Conservation (phyloP, 2,797 vertebrate genomes). For the Euphonia xanthogaster region DNA sequence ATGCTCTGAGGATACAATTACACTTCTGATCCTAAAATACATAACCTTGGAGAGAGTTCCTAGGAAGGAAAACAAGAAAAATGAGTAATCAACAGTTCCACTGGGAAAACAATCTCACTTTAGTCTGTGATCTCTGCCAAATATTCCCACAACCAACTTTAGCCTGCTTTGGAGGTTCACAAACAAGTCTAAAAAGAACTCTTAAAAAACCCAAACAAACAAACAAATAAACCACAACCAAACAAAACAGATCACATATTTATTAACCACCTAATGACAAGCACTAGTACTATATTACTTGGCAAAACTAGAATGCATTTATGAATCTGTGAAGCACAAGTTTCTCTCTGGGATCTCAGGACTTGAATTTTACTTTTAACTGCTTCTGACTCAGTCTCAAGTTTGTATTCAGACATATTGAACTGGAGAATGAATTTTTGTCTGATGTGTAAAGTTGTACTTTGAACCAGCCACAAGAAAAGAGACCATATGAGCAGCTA, state of each 20-base stretch:
- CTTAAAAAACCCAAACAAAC: neutral
- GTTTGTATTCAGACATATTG: neutral
- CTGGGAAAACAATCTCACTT: neutral
- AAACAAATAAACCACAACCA: neutral
- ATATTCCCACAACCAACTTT: neutral
- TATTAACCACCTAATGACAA: neutral
- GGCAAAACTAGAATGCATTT: neutral
- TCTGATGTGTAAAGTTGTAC: neutral
- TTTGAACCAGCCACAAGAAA: neutral
- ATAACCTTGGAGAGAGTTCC: conserved; percentile 64
- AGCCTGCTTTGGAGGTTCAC: neutral
- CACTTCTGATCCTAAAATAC: conserved; percentile 69
- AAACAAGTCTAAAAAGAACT: neutral
- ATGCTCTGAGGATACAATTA: conserved; percentile 74
- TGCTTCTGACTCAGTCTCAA: neutral
- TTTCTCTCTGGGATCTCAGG: neutral
- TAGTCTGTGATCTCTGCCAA: neutral
- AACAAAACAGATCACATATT: neutral
- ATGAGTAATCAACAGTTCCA: conserved; percentile 1
- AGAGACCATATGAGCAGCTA: neutral
- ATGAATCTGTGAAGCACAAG: neutral
- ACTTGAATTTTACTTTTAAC: neutral
- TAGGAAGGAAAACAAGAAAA: conserved; percentile 17
- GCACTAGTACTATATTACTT: neutral
- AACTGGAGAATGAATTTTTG: neutral